Evolutionary conservation across 2,888 invertebrate species (phyloP).

Genomic region (Azorinus chamasolen): DNA sequence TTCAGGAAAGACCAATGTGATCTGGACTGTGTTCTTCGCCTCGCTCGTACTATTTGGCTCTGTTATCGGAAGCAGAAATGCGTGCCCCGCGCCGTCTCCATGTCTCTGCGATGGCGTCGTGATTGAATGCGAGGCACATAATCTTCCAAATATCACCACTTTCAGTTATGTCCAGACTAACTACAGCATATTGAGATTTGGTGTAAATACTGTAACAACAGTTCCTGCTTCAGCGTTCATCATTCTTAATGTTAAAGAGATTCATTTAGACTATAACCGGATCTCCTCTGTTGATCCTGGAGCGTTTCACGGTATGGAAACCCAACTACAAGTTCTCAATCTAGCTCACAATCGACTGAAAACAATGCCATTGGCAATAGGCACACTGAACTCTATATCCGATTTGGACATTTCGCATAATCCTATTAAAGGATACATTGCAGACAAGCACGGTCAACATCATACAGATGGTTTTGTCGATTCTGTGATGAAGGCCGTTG

Average conservation of each 20-base stretch:
- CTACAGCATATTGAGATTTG: constrained; percentile 26
- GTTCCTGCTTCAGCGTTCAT: constrained; percentile 27
- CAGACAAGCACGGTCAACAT: background rate
- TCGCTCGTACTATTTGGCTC: too few species aligned
- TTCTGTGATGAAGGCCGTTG: constrained; percentile 9
- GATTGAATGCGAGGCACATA: constrained; percentile 38
- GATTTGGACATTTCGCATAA: constrained; percentile 32
- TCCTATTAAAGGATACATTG: constrained; percentile 19
- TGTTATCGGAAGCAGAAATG: too few species aligned
- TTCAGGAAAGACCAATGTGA: too few species aligned
- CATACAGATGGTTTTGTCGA: constrained; percentile 15
- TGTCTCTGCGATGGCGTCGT: constrained; percentile 22
- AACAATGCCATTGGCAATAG: constrained; percentile 24
- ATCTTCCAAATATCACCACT: constrained; percentile 5
- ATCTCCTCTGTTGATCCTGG: constrained; percentile 26
- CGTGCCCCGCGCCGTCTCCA: constrained; percentile 33
- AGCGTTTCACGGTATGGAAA: constrained; percentile 43
- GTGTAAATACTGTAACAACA: constrained; percentile 16
- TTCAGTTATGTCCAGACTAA: constrained; percentile 11
- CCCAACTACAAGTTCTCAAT: constrained; percentile 16
- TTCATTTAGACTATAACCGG: constrained; percentile 36
- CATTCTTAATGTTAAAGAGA: constrained; percentile 18
- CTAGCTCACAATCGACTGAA: constrained; percentile 40
- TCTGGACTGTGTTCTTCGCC: too few species aligned
- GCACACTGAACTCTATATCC: constrained; percentile 9